phyloP scores from a whole-genome alignment of 2,888 invertebrate species.

The Pristionchus fissidentatus region DNA sequence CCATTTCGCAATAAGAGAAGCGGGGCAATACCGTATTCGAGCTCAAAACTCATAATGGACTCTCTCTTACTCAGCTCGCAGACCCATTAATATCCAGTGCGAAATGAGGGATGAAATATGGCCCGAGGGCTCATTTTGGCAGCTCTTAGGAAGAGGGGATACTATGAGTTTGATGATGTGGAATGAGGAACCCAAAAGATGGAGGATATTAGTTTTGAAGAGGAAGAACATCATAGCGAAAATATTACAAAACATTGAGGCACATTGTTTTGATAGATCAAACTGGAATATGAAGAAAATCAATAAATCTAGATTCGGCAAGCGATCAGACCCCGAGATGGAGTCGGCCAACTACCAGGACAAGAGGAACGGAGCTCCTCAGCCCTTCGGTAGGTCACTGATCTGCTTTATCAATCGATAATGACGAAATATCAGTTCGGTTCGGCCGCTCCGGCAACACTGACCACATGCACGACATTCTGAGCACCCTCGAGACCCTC shows the following conservation, averaged over 20 bases:
- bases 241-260: not conserved
- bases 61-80: not conserved
- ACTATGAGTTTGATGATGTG: constrained; percentile 31
- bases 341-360: constrained; percentile 59
- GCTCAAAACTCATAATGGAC: not conserved
- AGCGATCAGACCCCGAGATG: constrained; percentile 58
- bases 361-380: constrained; percentile 68
- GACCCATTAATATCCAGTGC: constrained; percentile 2
- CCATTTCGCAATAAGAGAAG: not conserved
- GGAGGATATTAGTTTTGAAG: not conserved
- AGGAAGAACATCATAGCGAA: not conserved
- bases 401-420: not conserved
- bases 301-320: constrained; percentile 60
- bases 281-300: not conserved
- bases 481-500: constrained; percentile 64
- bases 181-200: not conserved
- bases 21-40: no score
- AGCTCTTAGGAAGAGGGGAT: not conserved
- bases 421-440: constrained; percentile 64
- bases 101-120: not conserved
- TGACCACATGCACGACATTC: constrained; percentile 69
- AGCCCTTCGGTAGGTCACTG: constrained; percentile 65
- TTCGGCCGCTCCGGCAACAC: constrained; percentile 67
- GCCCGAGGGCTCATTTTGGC: constrained; percentile 34
- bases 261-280: not conserved